Base-by-base conservation (phyloP, 2,113 vertebrate genomes). In the Oreochromis niloticus region DNA sequence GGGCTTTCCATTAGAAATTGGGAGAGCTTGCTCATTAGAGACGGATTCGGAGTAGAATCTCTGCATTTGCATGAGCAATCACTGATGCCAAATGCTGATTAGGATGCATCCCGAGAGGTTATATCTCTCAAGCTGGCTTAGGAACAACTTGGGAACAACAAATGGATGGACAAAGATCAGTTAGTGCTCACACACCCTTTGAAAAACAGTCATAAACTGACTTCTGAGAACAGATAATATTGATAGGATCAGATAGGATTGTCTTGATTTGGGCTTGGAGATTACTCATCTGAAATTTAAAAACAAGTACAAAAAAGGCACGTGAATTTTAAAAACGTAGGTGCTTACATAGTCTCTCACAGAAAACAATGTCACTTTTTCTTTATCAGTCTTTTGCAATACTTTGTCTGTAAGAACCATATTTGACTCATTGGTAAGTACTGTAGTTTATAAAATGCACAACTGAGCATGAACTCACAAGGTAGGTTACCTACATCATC, bases 251-350 rank as follows among this genome's bases (percentile, higher is more conserved):
- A 34, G 59, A 63, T 34, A 19, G 30, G 6, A 34, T 34, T 19
- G 32, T 61, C 9, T 59, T 59, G 13, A 27, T 30, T 59, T 59
- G 27, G 56, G 56, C 56, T 59, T 2, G 14, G 27, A 59, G 56
- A 30, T 16, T 30, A 13, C 12, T 0, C 24, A 24, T 7, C 22
- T 4, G 22, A 56, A 46, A 6, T 6, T 2, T 1, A 1, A 52
- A 6, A 7, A 7, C 10, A 54, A 54, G 3, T 22, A 24, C 5
- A 55, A 12, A 54, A 54, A 54, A n/a, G 17, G 3, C 50, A 1
- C 9, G 5, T 55, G n/a, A 55, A 22, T 10, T 55, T 55, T 24
- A 55, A 56, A 56, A 56, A 27, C 55, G 27, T 30, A 27, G 56
- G 8, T 32, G 24, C 7, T 59, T 30, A 59, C 4, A 1, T 30